These are phyloP conservation scores for Monomorium pharaonis DNA, from an alignment of 1,140 invertebrate species.

Conservation along the genomic window DNA sequence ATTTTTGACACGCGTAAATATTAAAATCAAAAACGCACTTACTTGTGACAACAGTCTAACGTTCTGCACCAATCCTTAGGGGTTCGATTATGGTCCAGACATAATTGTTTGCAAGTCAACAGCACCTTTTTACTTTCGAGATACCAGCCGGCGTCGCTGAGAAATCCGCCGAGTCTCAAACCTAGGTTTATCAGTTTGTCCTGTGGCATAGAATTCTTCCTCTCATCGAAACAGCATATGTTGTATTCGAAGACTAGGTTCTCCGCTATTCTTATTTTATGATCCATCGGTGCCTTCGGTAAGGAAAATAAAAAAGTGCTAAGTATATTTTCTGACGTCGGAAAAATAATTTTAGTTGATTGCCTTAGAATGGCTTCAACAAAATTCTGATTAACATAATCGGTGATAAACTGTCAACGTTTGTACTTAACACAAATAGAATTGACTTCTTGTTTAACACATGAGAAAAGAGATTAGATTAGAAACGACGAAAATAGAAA, in stretches of 20 bases:
- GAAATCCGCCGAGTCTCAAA: constrained; percentile 89
- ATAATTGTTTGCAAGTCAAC: constrained; percentile 87
- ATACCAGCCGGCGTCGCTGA: constrained; percentile 95
- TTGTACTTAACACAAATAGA: background rate
- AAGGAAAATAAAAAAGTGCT: background rate
- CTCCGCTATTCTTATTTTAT: constrained; percentile 86
- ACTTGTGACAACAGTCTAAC: constrained; percentile 92
- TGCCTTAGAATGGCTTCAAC: too few species aligned
- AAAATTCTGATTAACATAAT: background rate
- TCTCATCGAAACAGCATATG: constrained; percentile 73
- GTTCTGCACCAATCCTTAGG: constrained; percentile 84
- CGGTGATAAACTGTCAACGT: background rate
- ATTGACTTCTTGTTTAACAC: background rate
- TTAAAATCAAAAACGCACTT: constrained; percentile 61
- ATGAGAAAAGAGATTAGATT: background rate
- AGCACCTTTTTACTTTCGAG: constrained; percentile 90
- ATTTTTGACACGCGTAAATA: background rate
- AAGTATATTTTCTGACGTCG: background rate
- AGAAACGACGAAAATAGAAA: background rate
- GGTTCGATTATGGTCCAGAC: constrained; percentile 84
- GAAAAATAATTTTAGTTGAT: too few species aligned
- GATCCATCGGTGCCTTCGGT: constrained; percentile 87
- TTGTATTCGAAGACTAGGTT: constrained; percentile 85
- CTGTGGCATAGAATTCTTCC: constrained; percentile 63
- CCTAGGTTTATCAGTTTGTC: constrained; percentile 86